phyloP scores from a whole-genome alignment of 2,888 invertebrate genomes.

The Dynastes hyllus region DNA sequence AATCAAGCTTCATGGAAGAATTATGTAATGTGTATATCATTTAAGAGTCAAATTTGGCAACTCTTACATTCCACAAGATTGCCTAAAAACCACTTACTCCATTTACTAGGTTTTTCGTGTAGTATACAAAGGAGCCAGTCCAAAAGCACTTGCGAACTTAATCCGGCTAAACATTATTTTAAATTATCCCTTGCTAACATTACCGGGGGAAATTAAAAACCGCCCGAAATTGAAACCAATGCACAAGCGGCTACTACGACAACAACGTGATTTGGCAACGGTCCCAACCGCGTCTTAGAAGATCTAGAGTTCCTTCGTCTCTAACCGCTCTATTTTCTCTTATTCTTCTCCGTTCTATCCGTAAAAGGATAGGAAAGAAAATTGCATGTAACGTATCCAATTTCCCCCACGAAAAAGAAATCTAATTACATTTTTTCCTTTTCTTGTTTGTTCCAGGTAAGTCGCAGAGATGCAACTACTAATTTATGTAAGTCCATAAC shows the following conservation, averaged over 20 bases:
- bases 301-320: not conserved
- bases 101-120: too few relatives aligned
- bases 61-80: too few relatives aligned
- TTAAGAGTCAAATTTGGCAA: too few relatives aligned
- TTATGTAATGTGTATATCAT: too few relatives aligned
- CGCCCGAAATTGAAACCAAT: not conserved
- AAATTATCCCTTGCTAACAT: not conserved
- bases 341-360: not conserved
- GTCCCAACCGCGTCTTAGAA: not conserved
- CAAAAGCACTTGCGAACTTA: not conserved
- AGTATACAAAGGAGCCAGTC: not conserved
- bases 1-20: too few relatives aligned
- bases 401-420: not conserved
- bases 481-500: conserved; percentile 35
- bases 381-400: not conserved
- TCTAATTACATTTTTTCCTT: conserved; percentile 8
- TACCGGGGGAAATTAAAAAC: not conserved
- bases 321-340: not conserved
- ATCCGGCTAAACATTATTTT: not conserved
- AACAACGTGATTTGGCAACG: conserved; percentile 12
- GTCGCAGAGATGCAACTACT: conserved; percentile 31
- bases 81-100: too few relatives aligned
- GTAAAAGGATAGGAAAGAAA: not conserved
- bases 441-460: conserved; percentile 36
- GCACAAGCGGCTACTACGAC: conserved; percentile 5